Conservation (phyloP, 2,797 vertebrate genomes). For the Fratercula arctica region DNA sequence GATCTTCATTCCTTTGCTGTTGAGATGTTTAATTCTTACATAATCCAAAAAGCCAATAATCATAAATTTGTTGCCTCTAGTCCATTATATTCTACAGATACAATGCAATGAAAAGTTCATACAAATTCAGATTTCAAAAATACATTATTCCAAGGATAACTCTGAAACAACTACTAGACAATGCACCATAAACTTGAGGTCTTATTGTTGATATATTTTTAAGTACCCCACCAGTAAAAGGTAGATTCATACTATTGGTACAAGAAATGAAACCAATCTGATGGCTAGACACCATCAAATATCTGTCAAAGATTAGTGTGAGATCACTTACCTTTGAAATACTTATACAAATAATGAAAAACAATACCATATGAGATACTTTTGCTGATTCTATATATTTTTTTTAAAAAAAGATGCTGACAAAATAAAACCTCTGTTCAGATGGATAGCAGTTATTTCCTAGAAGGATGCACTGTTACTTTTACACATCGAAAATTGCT, state of each 20-base stretch:
- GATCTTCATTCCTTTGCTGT: background rate
- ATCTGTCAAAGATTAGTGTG: background rate
- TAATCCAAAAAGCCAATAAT: background rate
- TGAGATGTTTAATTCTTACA: conserved; percentile 21
- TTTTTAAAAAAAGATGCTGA: background rate
- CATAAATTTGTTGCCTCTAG: background rate
- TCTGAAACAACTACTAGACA: background rate
- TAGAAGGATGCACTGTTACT: background rate
- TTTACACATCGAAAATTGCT: background rate
- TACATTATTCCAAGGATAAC: background rate
- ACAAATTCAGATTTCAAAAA: background rate
- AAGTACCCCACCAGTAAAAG: background rate
- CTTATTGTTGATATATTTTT: background rate
- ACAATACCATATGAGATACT: background rate
- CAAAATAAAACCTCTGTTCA: background rate
- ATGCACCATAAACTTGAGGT: background rate
- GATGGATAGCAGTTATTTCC: background rate
- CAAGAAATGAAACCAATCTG: background rate
- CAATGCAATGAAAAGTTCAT: background rate
- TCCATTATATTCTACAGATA: background rate
- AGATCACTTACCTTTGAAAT: background rate
- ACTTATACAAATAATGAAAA: background rate
- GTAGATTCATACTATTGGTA: background rate
- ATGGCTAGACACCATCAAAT: background rate
- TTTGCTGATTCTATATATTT: background rate